Base-by-base conservation (phyloP, 2,797 vertebrate species). In the Bryconaethiops microstoma region DNA sequence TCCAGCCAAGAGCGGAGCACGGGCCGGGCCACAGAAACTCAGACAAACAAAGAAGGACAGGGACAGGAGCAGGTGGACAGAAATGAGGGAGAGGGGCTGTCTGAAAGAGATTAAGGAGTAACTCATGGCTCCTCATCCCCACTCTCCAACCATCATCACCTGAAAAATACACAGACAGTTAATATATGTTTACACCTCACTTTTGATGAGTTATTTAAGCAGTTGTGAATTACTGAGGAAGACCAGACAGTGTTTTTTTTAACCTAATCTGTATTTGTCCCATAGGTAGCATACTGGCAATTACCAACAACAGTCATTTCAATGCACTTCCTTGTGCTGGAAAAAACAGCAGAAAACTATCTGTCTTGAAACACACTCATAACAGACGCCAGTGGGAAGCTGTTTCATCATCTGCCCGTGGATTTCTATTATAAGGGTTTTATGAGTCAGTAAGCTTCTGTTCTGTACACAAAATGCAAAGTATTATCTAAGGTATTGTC, bases 1-100 rank as follows among this genome's bases (percentile, higher is more conserved):
- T 78, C 93, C 93, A 0, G 93, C 92, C 14, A 94, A 88, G 35
- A 95, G 90, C 74, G 94, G 94, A 9, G 88, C 87, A 9, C 86
- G 91, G 16, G 93, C 92, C 14, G 89, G 91, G 57, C 87, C 88
- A 0, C 87, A 74, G 3, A 91, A 89, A 23, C 88, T 81, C 3
- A 25, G 39, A 55, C 62, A 69, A 17, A 13, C 42, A 50, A 84
- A 40, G 23, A 82, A 59, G 17, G 65, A 59, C 42, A 81, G 21
- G 39, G n/a, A 69, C 71, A 84, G 42, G 48, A 78, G 35, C 54
- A 25, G 52, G 40, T 76, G 40, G 55, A 72, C 19, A 55, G 67
- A 48, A 81, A n/a, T 67, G 10, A 72, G 77, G 81, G 86, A 87
- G 86, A 87, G 84, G 84, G 84, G 50, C 59, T 60, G 83, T 21